These are phyloP conservation scores for Tribolium freemani DNA, from an alignment of 2,888 invertebrate species.

Conservation along the genomic window DNA sequence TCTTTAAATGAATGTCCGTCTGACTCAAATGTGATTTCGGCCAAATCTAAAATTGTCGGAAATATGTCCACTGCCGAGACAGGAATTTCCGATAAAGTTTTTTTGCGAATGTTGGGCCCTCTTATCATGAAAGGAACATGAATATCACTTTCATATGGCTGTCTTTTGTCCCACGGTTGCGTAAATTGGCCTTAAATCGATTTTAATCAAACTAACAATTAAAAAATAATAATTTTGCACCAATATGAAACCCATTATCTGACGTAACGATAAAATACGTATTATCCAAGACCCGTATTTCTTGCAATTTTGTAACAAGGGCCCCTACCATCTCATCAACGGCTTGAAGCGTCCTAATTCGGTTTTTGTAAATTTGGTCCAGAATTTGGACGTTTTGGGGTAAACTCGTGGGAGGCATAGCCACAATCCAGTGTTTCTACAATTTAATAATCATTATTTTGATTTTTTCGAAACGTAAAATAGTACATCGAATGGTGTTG, in stretches of 20 bases:
- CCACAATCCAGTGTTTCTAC: slow-evolving; percentile 90
- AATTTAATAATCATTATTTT: slow-evolving; percentile 56
- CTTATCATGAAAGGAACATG: slow-evolving; percentile 85
- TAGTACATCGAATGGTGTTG: slow-evolving; percentile 66
- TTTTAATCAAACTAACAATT: slow-evolving; percentile 20
- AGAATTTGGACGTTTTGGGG: slow-evolving; percentile 74
- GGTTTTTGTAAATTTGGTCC: slow-evolving; percentile 79
- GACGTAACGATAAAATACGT: slow-evolving; percentile 90
- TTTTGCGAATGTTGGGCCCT: slow-evolving; percentile 78
- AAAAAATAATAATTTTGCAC: slow-evolving; percentile 67
- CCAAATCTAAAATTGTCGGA: slow-evolving; percentile 84
- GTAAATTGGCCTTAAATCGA: slow-evolving; percentile 83
- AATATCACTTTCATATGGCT: slow-evolving; percentile 92
- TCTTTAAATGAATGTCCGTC: slow-evolving; percentile 74
- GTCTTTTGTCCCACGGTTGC: slow-evolving; percentile 89
- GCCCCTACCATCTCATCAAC: slow-evolving; percentile 88
- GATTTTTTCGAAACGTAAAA: not conserved
- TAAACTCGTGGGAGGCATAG: slow-evolving; percentile 78
- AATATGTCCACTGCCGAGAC: slow-evolving; percentile 86
- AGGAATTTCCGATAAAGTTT: slow-evolving; percentile 69
- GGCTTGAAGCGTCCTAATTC: slow-evolving; percentile 86
- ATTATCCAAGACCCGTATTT: slow-evolving; percentile 73
- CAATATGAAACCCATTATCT: slow-evolving; percentile 93
- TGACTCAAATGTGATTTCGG: slow-evolving; percentile 70
- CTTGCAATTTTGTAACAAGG: slow-evolving; percentile 73